These are phyloP conservation scores for Drosophila cracens DNA, from an alignment of 2,888 invertebrate genomes.

Conservation along the genomic window DNA sequence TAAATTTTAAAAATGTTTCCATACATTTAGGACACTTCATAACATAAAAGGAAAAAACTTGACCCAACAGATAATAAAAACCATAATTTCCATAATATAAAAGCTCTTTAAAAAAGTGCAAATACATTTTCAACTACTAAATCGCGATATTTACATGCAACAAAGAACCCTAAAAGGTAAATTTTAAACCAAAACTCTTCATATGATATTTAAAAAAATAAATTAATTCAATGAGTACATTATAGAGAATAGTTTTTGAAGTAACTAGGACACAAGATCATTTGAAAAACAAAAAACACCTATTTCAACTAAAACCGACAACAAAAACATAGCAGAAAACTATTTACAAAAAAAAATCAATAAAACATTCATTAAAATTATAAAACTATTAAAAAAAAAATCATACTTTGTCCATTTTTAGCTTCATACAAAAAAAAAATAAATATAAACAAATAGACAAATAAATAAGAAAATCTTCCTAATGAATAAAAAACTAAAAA, in stretches of 20 bases:
- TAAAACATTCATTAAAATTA: conserved; percentile 33
- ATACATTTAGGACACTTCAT: conserved; percentile 15
- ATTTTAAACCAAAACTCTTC: conserved; percentile 51
- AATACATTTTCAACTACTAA: conserved; percentile 36
- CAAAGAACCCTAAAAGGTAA: conserved; percentile 37
- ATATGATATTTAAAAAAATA: conserved; percentile 32
- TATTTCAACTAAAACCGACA: conserved; percentile 43
- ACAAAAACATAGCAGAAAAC: conserved; percentile 50
- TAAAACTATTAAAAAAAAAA: conserved; percentile 21
- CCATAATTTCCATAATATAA: conserved; percentile 13
- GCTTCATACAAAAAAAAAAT: conserved; percentile 61
- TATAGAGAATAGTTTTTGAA: conserved; percentile 59
- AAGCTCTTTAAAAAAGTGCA: conserved; percentile 18
- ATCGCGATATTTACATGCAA: conserved; percentile 37
- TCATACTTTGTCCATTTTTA: conserved; percentile 75
- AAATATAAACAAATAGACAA: conserved; percentile 48
- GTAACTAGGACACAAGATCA: conserved; percentile 60
- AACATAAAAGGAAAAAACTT: background rate
- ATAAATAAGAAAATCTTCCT: conserved; percentile 64
- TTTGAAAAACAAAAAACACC: conserved; percentile 21
- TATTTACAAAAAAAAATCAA: conserved; percentile 62
- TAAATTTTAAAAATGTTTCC: conserved; percentile 10
- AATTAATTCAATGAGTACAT: conserved; percentile 41
- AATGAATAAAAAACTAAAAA: conserved; percentile 43
- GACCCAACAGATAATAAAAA: conserved; percentile 17